A percentile compares a stretch with the other conserved stretches of the same genome.
These are phyloP conservation scores for Oryzias celebensis DNA, from an alignment of 2,113 vertebrate genomes.

Conservation along the genomic window DNA sequence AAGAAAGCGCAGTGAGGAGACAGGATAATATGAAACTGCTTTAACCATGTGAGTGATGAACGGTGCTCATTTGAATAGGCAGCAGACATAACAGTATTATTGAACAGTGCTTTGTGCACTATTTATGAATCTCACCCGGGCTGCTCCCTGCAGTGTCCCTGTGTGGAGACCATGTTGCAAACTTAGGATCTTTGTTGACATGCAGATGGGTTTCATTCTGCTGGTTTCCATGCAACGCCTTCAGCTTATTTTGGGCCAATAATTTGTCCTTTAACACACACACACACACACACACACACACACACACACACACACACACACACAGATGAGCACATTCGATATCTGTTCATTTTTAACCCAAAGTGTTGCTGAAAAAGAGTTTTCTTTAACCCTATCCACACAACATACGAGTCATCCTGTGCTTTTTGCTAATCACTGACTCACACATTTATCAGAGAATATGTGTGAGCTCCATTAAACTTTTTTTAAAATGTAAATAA, in stretches of 20 bases:
- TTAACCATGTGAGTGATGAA: not conserved
- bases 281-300: not conserved
- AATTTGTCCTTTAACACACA: conserved; percentile 81
- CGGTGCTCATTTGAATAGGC: not conserved
- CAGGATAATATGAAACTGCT: not conserved
- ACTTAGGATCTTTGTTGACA: conserved; percentile 81
- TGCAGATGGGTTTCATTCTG: conserved; percentile 81
- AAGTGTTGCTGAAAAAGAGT: too few relatives aligned
- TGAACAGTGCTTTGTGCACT: not conserved
- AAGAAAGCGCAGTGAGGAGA: not conserved
- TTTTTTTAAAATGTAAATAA: not conserved
- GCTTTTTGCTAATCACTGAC: too few relatives aligned
- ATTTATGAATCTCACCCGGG: conserved; percentile 70
- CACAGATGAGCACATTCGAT: not conserved
- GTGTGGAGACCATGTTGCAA: conserved; percentile 79
- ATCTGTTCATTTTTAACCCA: too few relatives aligned
- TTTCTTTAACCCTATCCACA: too few relatives aligned
- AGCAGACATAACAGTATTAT: not conserved
- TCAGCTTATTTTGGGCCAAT: conserved; percentile 87
- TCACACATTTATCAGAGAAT: too few relatives aligned
- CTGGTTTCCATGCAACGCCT: conserved; percentile 82
- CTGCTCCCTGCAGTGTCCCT: conserved; percentile 31
- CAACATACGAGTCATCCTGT: too few relatives aligned
- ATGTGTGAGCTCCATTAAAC: too few relatives aligned
- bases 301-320: not conserved